Percentiles rank a stretch among this genome's conserved stretches.
These are phyloP conservation scores for Fragum fragum DNA, from an alignment of 2,888 invertebrate genomes.

Conservation along the genomic window DNA sequence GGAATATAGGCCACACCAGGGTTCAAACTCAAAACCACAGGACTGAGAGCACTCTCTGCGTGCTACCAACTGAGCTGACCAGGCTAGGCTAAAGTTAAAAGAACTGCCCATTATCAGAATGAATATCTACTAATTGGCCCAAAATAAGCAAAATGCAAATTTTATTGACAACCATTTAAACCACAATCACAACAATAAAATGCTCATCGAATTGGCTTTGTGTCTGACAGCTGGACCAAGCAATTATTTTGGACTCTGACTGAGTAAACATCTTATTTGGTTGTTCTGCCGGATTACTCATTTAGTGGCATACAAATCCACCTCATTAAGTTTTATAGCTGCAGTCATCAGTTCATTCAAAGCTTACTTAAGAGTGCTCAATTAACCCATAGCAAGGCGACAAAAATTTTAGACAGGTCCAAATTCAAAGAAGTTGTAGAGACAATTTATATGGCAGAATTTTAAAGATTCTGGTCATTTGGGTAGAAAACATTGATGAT, in stretches of 20 bases:
- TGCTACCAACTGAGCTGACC: too few relatives aligned
- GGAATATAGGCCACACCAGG: neutral
- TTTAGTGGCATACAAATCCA: neutral
- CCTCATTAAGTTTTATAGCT: neutral
- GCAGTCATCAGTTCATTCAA: neutral
- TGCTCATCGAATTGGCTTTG: slow-evolving; percentile 4
- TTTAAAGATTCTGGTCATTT: too few relatives aligned
- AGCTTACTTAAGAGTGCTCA: neutral
- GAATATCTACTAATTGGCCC: too few relatives aligned
- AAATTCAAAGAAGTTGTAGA: too few relatives aligned
- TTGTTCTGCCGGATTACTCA: neutral
- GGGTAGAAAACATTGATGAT: too few relatives aligned
- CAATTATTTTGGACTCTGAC: slow-evolving; percentile 17
- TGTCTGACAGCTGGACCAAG: neutral
- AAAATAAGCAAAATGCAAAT: neutral
- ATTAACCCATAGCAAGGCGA: too few relatives aligned
- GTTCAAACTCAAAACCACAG: neutral
- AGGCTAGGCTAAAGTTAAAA: too few relatives aligned
- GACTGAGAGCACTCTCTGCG: neutral
- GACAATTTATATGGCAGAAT: too few relatives aligned
- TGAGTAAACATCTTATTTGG: slow-evolving; percentile 11
- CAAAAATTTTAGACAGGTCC: too few relatives aligned
- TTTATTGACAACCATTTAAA: slow-evolving; percentile 16
- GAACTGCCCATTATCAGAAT: too few relatives aligned
- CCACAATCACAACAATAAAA: neutral